Evolutionary conservation across 2,888 invertebrate species (phyloP), one percentile per base, ranked within the genome.

Genomic region (Drosophila mulleri): DNA sequence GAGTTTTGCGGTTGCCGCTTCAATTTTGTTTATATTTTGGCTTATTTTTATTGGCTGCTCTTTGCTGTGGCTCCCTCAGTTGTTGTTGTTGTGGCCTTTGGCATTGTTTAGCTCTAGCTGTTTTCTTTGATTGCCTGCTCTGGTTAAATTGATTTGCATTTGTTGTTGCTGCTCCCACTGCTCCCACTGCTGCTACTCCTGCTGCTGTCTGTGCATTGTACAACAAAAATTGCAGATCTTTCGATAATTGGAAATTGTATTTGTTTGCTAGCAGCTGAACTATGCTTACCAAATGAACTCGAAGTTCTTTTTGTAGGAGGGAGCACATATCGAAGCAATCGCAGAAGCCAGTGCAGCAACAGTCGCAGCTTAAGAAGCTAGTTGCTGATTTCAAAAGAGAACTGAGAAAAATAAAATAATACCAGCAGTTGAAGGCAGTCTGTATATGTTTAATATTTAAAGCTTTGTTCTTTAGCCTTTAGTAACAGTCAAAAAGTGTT

Each of bases 21-120:
- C 76, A 83, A 81, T 82, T 82, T 83, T 81, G 83, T 82, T 83
- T 83, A 81, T 81, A 79, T 83, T 83, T 82, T 82, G 79, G 82
- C 79, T 82, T 81, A 79, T 83, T 82, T 82, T 83, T 82, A 83
- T 83, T 82, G 74, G 74, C 75, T 63, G 65, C 67, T 83, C 71
- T 79, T 61, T 70, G 65, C 67, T 75, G 61, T 65, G 64, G 65
- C 72, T 56, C 58, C 54, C 54, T 69, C 52, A 47, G 60, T 35
- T 42, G 60, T 54, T 45, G 23, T 8, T 65, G 26, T 9, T 54
- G 29, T 14, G 44, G 57, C 52, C 69, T 48, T 41, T 71, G 73
- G 76, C 60, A 81, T 81, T 81, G 83, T 81, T 81, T 78, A 66
- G 78, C 48, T 78, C 56, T 71, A 54, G 73, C 67, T 56, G 62